Evolutionary conservation across 2,113 vertebrate genomes (phyloP), one percentile per base, ranked within the genome.

Genomic region (Cryptomyrus ogoouensis): DNA sequence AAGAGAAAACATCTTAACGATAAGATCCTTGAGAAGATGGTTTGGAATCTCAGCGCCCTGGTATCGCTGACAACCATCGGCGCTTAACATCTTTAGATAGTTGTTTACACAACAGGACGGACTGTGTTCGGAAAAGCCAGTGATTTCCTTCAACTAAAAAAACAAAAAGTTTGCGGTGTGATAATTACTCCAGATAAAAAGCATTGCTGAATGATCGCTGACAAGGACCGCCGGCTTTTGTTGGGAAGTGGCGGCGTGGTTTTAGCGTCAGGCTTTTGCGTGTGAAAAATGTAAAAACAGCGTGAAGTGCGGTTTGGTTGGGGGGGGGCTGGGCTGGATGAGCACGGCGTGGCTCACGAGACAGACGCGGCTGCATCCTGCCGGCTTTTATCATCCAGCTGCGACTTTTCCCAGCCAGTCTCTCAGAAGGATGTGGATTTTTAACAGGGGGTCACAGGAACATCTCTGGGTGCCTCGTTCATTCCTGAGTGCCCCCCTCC

Each of bases 151-250:
- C 15, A 10, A n/a, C 31, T 87, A 31, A 88, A 53, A 88, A 46
- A 24, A 53, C 24, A 35, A n/a, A 62, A 87, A 77, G 24, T 31
- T 2, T 89, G 52, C 27, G 39, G 13, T 39, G 35, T 19, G 84
- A 31, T 70, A 86, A 87, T 58, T 53, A 90, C 88, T 77, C 62
- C 24, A 87, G 49, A 86, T 83, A 84, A n/a, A 90, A 21, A 31
- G 84, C 52, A 56, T 56, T 8, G 42, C 24, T 85, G 15, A 89
- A 83, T 35, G 21, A 66, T 85, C 13, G 21, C 39, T 17, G 39
- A 27, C 50, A 90, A 66, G 80, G 74, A 85, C 53, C 17, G 5
- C 9, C 35, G 39, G 86, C 77, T 21, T 88, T 88, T 88, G 39
- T 19, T 53, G 24, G 3, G 49, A 47, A 85, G 53, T 46, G 31